Percentiles rank a stretch among this genome's conserved stretches.
phyloP scores from a whole-genome alignment of 2,888 invertebrate genomes.

The Poecilobothrus nobilitatus region DNA sequence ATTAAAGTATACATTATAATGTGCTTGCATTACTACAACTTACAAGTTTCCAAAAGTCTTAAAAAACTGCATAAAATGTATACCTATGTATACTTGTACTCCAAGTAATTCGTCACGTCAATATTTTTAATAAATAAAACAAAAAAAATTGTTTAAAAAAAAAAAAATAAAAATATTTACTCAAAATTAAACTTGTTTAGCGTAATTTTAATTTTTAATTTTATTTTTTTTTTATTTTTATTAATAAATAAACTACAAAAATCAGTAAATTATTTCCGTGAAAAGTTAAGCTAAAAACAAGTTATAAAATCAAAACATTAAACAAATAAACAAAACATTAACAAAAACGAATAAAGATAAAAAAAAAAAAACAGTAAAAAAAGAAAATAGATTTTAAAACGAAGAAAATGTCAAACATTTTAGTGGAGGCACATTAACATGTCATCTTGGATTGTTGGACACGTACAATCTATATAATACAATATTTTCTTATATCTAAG shows the following conservation, averaged over 20 bases:
- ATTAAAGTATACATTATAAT: no score
- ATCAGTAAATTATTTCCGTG: slow-evolving; percentile 6
- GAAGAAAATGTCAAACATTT: slow-evolving; percentile 6
- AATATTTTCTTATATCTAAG: no score
- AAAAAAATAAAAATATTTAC: neutral
- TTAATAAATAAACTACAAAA: neutral
- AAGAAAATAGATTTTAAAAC: neutral
- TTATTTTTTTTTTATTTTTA: neutral
- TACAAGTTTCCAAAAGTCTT: no score
- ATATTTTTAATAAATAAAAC: neutral
- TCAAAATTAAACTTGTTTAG: slow-evolving; percentile 2
- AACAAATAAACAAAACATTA: neutral
- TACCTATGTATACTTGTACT: no score
- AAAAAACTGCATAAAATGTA: no score
- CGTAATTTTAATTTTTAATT: neutral
- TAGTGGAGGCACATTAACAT: slow-evolving; percentile 2
- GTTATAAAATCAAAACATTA: no score
- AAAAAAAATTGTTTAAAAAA: neutral
- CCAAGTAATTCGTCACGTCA: neutral
- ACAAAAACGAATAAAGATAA: neutral
- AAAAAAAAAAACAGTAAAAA: neutral
- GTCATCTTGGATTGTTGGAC: no score
- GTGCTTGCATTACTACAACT: no score
- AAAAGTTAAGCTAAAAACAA: neutral
- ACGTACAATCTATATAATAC: no score